Base-by-base conservation (phyloP, 1,140 invertebrate genomes). In the Pseudomyrmex cubaensis region DNA sequence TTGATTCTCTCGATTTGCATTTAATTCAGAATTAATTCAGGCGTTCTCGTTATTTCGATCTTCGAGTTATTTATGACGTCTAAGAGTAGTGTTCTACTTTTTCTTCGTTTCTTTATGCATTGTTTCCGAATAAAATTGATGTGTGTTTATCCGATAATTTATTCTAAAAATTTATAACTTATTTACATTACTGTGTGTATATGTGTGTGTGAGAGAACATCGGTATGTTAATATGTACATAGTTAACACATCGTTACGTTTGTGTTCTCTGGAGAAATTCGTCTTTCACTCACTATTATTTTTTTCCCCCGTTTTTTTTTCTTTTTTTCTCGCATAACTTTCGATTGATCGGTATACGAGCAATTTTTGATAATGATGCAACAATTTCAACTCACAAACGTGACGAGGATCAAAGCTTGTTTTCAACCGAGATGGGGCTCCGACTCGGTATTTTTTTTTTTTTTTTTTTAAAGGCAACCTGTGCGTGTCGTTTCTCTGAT, bases 41-140 rank as follows among this genome's bases (percentile, higher is more conserved):
- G 5, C 35, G 35, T 7, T 5, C 35, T 35, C 0, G 35, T 35
- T 35, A 35, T 35, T 22, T 74, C 3, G 46, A 44, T 62, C 35
- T 82, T 78, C 17, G 25, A 62, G 12, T 74, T 61, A 61, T 75
- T 82, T 63, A 62, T 20, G 78, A 76, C 25, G 13, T 0, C 0
- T 35, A 35, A 7, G 5, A 35, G 35, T 35, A 35, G 35, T 7
- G 35, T 35, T 35, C 35, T 5, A 35, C 35, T 35, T 35, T 35
- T 35, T 35, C 35, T 35, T 35, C 5, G 5, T 35, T 7, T 35
- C 5, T 35, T 35, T 35, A 35, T 35, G 35, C 5, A 35, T 35
- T 35, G 35, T 5, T 35, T 35, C 35, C 35, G 35, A 35, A 35
- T 35, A 7, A 35, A 35, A 35, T 35, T 35, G 35, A 35, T 35